Evolutionary conservation across 2,113 vertebrate genomes (phyloP), one percentile per base, ranked within the genome.

Genomic region (Solea senegalensis): DNA sequence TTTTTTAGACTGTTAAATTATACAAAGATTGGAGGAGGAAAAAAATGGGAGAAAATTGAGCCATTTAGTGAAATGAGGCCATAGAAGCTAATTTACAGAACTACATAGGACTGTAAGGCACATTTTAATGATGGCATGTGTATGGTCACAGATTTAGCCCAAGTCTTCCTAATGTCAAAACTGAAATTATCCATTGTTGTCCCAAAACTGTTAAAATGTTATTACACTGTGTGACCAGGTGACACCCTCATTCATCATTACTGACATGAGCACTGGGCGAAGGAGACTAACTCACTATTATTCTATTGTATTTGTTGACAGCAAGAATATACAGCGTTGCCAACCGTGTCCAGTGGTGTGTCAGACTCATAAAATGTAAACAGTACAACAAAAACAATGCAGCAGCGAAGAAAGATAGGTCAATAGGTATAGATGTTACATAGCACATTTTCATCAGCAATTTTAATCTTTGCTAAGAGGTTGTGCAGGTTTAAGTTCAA

Each of bases 311-410:
- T 51, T 60, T 59, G 21, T 55, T 53, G 21, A 76, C 52, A 63
- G 46, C 15, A 50, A 34, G 52, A 56, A 51, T 56, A 45, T 48
- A 34, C 14, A 34, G 12, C n/a, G 43, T 45, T 1, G 0, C 15
- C 52, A 48, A 44, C 53, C 13, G 13, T 34, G 4, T 59, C 27
- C 3, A 45, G 49, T 40, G 13, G 15, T 12, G 54, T 43, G 11
- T 14, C 16, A 9, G n/a, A 52, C 8, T n/a, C 51, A 44, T 71
- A 48, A 65, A 70, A 58, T 65, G 59, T 76, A 14, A 15, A 59
- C 10, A 48, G 12, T 13, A 27, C 7, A 62, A 4, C 27, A 53
- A 21, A 68, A 27, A 64, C 28, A 44, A 41, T 7, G 61, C 15
- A 56, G 53, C 46, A 50, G 8, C 14, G 16, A 12, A 51, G 8